These are phyloP conservation scores for Otolemur garnettii DNA, from an alignment of 2,113 vertebrate genomes.

Conservation along the genomic window DNA sequence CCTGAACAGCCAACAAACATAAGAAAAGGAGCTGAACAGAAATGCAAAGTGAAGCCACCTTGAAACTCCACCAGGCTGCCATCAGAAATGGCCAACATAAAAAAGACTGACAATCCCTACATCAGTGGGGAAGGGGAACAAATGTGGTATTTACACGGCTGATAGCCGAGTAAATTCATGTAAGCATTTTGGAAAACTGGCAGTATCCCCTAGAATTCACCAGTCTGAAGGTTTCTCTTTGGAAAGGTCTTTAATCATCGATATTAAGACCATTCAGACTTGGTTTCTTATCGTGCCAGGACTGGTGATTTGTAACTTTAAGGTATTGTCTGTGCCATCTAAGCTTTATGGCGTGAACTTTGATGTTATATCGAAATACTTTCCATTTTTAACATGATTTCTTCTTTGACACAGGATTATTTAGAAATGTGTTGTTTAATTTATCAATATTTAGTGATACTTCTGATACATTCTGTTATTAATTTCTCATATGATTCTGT, in stretches of 20 bases:
- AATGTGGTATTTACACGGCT: background rate
- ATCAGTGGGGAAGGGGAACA: background rate
- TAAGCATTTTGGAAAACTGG: background rate
- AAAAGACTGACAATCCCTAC: background rate
- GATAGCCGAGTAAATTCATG: background rate
- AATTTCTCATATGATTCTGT: background rate
- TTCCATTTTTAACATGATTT: background rate
- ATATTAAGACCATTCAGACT: background rate
- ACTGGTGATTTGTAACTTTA: background rate
- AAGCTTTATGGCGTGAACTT: background rate
- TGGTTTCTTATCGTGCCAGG: background rate
- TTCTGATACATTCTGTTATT: background rate
- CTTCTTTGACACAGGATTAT: background rate
- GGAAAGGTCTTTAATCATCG: background rate
- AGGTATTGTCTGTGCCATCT: background rate
- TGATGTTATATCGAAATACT: background rate
- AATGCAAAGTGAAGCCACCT: background rate
- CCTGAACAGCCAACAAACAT: background rate
- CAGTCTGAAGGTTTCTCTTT: background rate
- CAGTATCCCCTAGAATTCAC: background rate
- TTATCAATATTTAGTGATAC: background rate
- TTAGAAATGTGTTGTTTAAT: background rate
- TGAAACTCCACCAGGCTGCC: background rate
- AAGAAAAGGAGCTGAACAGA: background rate
- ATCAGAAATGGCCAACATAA: background rate